Evolutionary conservation across 2,797 vertebrate species (phyloP).

Genomic region (Astyanax mexicanus): DNA sequence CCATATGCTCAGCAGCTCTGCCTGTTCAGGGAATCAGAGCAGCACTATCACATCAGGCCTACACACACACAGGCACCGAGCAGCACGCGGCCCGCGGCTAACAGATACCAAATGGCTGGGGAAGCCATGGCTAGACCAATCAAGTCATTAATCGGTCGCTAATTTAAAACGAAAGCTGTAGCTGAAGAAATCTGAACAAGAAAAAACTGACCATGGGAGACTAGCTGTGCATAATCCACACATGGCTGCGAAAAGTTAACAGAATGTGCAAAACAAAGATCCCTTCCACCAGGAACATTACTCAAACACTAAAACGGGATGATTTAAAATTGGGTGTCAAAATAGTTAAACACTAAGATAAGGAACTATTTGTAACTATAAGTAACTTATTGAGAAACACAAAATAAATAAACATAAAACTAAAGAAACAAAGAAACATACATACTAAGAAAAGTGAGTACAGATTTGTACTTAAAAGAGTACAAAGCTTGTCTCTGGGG

Average conservation of each 20-base stretch:
- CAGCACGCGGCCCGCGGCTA: background rate
- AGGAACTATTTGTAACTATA: too few relatives aligned
- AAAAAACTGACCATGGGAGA: background rate
- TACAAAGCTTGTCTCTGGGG: too few relatives aligned
- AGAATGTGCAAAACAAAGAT: background rate
- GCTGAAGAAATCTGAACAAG: background rate
- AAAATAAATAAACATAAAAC: too few relatives aligned
- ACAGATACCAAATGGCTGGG: background rate
- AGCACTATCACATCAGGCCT: slow-evolving; percentile 12
- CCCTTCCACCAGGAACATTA: background rate
- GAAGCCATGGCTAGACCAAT: background rate
- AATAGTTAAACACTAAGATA: too few relatives aligned
- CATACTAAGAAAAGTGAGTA: too few relatives aligned
- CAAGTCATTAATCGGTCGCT: background rate
- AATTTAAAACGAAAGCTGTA: background rate
- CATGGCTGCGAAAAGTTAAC: background rate
- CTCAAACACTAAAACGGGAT: background rate
- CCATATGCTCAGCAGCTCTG: slow-evolving; percentile 11
- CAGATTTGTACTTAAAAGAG: too few relatives aligned
- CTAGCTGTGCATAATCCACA: background rate
- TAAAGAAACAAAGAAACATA: too few relatives aligned
- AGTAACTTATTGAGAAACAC: too few relatives aligned
- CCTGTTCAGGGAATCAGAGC: slow-evolving; percentile 9
- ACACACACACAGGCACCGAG: background rate
- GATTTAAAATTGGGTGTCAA: background rate